Evolutionary conservation across 1,140 invertebrate genomes (phyloP).

Genomic region (Bemisia tabaci): DNA sequence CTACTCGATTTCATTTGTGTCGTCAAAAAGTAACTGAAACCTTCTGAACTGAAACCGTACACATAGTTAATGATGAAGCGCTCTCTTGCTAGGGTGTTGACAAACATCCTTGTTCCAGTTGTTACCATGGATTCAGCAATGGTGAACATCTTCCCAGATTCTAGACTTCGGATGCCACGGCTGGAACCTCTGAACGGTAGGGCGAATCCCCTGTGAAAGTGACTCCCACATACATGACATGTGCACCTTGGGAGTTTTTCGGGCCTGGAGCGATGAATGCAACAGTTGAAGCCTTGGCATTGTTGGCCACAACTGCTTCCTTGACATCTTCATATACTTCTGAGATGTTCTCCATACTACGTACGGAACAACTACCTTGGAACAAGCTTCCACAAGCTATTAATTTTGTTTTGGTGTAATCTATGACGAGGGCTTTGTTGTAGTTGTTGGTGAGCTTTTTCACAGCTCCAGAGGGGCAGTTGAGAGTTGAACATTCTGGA

Average conservation of each 20-base stretch:
- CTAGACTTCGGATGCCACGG: constrained; percentile 83
- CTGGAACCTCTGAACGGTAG: constrained; percentile 86
- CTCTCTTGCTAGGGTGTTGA: constrained; percentile 79
- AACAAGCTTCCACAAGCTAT: constrained; percentile 87
- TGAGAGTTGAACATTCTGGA: constrained; percentile 71
- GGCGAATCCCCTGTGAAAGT: constrained; percentile 85
- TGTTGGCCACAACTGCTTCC: constrained; percentile 89
- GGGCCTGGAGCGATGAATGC: constrained; percentile 94
- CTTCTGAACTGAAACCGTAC: constrained; percentile 87
- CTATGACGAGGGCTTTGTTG: constrained; percentile 91
- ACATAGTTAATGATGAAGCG: constrained; percentile 92
- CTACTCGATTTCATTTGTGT: constrained; percentile 75
- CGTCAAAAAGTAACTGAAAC: constrained; percentile 93
- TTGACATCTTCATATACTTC: constrained; percentile 58
- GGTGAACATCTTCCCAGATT: constrained; percentile 73
- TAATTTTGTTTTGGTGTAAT: constrained; percentile 76
- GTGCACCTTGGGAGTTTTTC: constrained; percentile 46
- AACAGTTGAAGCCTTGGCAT: constrained; percentile 84
- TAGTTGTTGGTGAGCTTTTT: constrained; percentile 72
- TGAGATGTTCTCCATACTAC: constrained; percentile 78
- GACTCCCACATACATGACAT: constrained; percentile 93
- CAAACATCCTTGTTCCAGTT: constrained; percentile 81
- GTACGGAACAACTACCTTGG: constrained; percentile 79
- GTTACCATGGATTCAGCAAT: constrained; percentile 83
- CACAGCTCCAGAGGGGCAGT: constrained; percentile 56